Base-by-base conservation (phyloP, 2,888 invertebrate species). In the Lycaena phlaeas region DNA sequence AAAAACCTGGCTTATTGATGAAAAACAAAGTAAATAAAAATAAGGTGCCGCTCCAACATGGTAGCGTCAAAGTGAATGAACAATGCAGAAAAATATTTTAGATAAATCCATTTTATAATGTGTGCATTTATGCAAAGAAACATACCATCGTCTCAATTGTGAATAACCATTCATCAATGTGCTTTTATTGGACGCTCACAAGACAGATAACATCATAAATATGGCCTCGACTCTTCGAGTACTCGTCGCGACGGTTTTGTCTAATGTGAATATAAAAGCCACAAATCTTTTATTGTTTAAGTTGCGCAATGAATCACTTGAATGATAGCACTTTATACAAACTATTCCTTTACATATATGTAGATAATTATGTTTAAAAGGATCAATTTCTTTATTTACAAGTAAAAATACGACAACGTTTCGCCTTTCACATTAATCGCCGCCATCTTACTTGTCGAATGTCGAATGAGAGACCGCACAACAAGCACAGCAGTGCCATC, bases 391-490 rank as follows among this genome's bases (percentile, higher is more conserved):
- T 77, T 72, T 84, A 82, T 84, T 84, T 84, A 84, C 81, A 81
- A 81, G 65, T 69, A 61, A 64, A 72, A 76, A 68, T 78, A 72
- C 59, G 76, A 84, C 79, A 84, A 82, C 79, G 86, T 86, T 82
- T 86, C 82, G 81, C 87, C 87, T 87, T 87, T 86, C 87, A 88
- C 88, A 88, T 87, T 87, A 86, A 78, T 77, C 74, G 85, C 86
- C 87, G 88, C 89, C 89, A 89, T 89, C 86, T 59, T 59, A 87
- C 82, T 79, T 82, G 79, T 77, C 76, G 74, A 74, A 75, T 70
- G 69, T 77, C 70, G 73, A 77, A 79, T 73, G 76, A 82, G 78
- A 73, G 74, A 77, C 78, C 78, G 75, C 77, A 82, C 87, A 88
- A 88, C 87, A 88, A 88, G 87, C 85, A 68, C 70, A 54, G 59